Conservation (phyloP, 2,888 invertebrate genomes). For the Agrenia bidenticulata region DNA sequence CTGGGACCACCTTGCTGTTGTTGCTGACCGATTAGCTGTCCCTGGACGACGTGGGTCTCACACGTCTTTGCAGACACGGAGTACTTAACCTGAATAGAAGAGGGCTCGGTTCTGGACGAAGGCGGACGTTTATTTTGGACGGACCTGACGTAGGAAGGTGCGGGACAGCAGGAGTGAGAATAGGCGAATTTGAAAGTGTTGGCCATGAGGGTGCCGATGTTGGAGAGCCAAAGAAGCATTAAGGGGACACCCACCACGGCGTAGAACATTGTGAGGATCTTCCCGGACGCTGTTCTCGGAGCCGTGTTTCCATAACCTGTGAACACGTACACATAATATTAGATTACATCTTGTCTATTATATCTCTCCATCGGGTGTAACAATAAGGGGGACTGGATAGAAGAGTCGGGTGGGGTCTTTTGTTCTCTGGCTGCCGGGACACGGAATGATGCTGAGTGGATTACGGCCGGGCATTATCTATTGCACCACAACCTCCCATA, state of each 20-base stretch:
- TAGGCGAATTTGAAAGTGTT: constrained; percentile 72
- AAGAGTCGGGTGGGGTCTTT: too few species aligned
- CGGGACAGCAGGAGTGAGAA: constrained; percentile 58
- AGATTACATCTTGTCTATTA: too few species aligned
- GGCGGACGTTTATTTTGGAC: constrained; percentile 43
- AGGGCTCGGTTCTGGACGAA: constrained; percentile 42
- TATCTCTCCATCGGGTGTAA: too few species aligned
- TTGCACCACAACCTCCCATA: too few species aligned
- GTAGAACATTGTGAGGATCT: constrained; percentile 81
- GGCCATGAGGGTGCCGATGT: constrained; percentile 78
- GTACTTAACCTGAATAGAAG: constrained; percentile 48
- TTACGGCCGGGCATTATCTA: too few species aligned
- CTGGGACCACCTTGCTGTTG: constrained; percentile 56
- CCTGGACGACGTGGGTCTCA: constrained; percentile 56
- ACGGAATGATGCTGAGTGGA: too few species aligned
- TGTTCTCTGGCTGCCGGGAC: too few species aligned
- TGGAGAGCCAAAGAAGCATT: constrained; percentile 81
- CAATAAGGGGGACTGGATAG: too few species aligned
- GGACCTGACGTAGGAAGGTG: constrained; percentile 26
- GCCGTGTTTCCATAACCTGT: constrained; percentile 84
- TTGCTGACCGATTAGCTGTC: constrained; percentile 61
- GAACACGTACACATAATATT: constrained; percentile 9
- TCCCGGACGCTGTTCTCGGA: constrained; percentile 77
- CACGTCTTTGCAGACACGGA: constrained; percentile 48
- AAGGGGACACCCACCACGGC: constrained; percentile 84